phyloP scores from a whole-genome alignment of 1,140 invertebrate species.

The Pachyrhynchus sulphureomaculatus region DNA sequence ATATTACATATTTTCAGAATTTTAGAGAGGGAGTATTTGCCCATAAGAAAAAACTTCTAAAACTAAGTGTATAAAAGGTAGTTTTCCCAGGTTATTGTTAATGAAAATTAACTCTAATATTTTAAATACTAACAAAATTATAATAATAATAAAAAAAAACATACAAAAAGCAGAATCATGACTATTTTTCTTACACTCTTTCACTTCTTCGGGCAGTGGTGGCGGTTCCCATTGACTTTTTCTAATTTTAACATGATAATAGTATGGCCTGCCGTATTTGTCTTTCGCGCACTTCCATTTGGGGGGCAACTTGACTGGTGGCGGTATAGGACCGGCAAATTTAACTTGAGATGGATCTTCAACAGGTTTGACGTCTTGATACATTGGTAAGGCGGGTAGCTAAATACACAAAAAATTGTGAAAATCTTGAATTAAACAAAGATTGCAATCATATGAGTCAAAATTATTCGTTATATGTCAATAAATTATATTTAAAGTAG shows the following conservation, averaged over 20 bases:
- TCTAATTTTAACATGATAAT: conserved; percentile 84
- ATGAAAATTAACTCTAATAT: too few species aligned
- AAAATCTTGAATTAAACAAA: neutral
- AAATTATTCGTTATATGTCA: too few species aligned
- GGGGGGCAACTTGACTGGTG: conserved; percentile 71
- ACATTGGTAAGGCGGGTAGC: conserved; percentile 10
- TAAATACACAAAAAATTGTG: neutral
- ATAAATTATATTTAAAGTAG: too few species aligned
- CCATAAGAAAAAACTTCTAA: too few species aligned
- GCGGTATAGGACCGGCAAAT: conserved; percentile 51
- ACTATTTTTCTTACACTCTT: conserved; percentile 55
- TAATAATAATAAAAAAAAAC: too few species aligned
- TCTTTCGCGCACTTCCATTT: conserved; percentile 86
- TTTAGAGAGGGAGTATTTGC: too few species aligned
- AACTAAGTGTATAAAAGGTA: too few species aligned
- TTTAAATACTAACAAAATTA: too few species aligned
- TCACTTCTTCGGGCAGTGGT: conserved; percentile 41
- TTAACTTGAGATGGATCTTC: conserved; percentile 33
- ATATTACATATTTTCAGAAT: too few species aligned
- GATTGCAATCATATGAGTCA: too few species aligned
- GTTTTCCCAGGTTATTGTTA: too few species aligned
- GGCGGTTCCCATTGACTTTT: conserved; percentile 89
- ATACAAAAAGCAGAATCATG: too few species aligned
- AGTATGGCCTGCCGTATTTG: conserved; percentile 80
- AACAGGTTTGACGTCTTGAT: conserved; percentile 13